Evolutionary conservation across 92 coral and sea anemone species (phyloP), one percentile per base, ranked within the genome.

Genomic region (Palythoa grandiflora): DNA sequence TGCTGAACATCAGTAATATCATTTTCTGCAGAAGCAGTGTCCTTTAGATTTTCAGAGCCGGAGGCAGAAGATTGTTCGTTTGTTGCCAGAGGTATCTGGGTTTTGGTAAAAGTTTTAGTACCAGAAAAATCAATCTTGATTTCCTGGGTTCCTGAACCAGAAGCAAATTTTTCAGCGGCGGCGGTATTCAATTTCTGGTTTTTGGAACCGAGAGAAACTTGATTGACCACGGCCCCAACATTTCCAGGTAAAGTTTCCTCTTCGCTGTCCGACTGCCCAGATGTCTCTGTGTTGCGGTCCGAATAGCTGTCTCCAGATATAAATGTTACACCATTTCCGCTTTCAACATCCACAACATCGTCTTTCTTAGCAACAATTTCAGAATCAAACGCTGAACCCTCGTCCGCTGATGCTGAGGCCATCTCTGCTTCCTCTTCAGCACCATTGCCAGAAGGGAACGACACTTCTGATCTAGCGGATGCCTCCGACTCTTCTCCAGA

Each of bases 241-340:
- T 94, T 96, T 10, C 98, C 99, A 51, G 99, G 99, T 47, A 96
- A 68, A 17, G 83, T 9, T 9, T 93, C 96, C 37, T 93, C 94
- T 4, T 89, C 90, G 11, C 76, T 77, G 28, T 92, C 95, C n/a
- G 93, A 93, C 57, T 87, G 94, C 0, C 93, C 91, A 7, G 93
- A 87, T 21, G 72, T 75, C 57, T 86, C 94, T 21, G 79, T 50
- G 9, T 88, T 94, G 15, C 47, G 73, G 12, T 83, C 90, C 8
- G 91, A 47, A 44, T 73, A 53, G 68, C 89, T 79, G 10, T 83
- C 91, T 3, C 98, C 98, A 12, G 98, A 94, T 65, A 94, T 51
- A 52, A 94, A 94, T 83, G 81, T 89, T 6, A 92, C 89, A 39
- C 98, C 98, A 19, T 92, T 91, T 16, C 94, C 93, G 79, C 94